phyloP scores from a whole-genome alignment of 2,888 invertebrate genomes.

The Hypolimnas misippus region DNA sequence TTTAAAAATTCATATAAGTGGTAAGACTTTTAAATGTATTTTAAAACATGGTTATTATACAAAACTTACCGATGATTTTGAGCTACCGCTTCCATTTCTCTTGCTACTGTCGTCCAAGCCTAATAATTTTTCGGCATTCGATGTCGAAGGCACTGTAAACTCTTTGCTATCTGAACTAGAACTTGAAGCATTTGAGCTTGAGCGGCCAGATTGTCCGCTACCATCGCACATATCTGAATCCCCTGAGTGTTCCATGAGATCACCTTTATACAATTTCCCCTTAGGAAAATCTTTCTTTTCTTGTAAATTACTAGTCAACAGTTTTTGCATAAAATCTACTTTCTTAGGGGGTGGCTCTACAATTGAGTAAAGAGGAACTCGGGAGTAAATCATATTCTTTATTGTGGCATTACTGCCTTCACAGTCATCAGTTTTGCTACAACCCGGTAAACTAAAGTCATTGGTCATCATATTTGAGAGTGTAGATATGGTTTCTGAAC shows the following conservation, averaged over 20 bases:
- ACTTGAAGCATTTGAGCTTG: constrained; percentile 73
- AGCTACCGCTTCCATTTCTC: constrained; percentile 55
- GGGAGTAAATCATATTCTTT: constrained; percentile 69
- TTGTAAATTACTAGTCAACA: constrained; percentile 65
- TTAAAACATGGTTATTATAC: no score
- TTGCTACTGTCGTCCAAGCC: constrained; percentile 65
- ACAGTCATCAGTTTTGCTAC: constrained; percentile 65
- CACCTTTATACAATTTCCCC: constrained; percentile 74
- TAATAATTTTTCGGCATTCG: constrained; percentile 73
- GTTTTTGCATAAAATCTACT: constrained; percentile 75
- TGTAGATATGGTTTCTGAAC: constrained; percentile 73
- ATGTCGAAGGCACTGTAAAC: constrained; percentile 72
- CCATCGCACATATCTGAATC: constrained; percentile 60
- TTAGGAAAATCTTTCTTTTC: constrained; percentile 74
- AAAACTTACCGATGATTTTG: constrained; percentile 62
- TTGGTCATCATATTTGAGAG: constrained; percentile 60
- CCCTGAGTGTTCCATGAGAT: constrained; percentile 54
- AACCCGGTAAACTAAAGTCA: constrained; percentile 69
- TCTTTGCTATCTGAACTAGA: constrained; percentile 70
- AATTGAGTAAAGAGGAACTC: constrained; percentile 50
- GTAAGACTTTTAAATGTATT: no score
- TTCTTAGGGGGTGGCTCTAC: constrained; percentile 56
- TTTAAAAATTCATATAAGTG: no score
- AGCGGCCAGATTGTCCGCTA: constrained; percentile 62
- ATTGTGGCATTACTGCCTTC: constrained; percentile 70